A percentile compares a stretch with the other conserved stretches of the same genome.
These are phyloP conservation scores for Nerophis ophidion DNA, from an alignment of 2,113 vertebrate species.

Conservation along the genomic window DNA sequence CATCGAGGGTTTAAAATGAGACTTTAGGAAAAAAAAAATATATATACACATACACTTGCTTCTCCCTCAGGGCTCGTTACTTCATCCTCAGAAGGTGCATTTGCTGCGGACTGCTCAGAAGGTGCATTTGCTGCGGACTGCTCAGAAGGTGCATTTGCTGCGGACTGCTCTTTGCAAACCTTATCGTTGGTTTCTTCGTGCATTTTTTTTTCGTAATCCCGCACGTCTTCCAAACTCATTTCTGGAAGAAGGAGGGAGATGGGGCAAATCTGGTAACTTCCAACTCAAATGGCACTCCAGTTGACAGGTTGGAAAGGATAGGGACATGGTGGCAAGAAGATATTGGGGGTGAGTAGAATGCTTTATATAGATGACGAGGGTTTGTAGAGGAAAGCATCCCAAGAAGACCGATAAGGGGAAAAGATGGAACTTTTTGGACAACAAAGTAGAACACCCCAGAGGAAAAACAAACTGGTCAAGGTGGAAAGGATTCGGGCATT, in stretches of 20 bases:
- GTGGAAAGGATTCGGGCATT: constrained; percentile 9
- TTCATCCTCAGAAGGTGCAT: constrained; percentile 57
- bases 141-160: constrained; percentile 62
- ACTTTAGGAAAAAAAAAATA: constrained; percentile 24
- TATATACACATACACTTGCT: constrained; percentile 90
- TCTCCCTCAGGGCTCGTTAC: constrained; percentile 85
- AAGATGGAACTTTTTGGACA: constrained; percentile 24
- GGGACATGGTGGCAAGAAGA: constrained; percentile 44
- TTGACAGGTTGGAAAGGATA: constrained; percentile 10
- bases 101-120: constrained; percentile 66
- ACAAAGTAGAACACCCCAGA: constrained; percentile 20
- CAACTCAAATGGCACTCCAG: constrained; percentile 57
- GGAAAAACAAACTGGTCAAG: constrained; percentile 1
- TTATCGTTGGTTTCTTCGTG: constrained; percentile 99
- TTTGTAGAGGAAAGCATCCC: constrained; percentile 1
- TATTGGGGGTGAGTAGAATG: constrained; percentile 2
- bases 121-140: constrained; percentile 72
- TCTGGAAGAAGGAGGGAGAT: constrained; percentile 83
- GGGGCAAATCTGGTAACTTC: constrained; percentile 73
- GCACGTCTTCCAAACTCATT: constrained; percentile 98
- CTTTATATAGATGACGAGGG: neutral
- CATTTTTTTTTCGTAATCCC: constrained; percentile 97
- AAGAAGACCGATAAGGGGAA: constrained; percentile 22
- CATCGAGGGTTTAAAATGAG: constrained; percentile 23
- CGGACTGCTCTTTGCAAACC: constrained; percentile 89